Percentiles rank a stretch among this genome's conserved stretches.
Evolutionary conservation across 1,140 invertebrate genomes (phyloP).

Genomic region (Halictus rubicundus): DNA sequence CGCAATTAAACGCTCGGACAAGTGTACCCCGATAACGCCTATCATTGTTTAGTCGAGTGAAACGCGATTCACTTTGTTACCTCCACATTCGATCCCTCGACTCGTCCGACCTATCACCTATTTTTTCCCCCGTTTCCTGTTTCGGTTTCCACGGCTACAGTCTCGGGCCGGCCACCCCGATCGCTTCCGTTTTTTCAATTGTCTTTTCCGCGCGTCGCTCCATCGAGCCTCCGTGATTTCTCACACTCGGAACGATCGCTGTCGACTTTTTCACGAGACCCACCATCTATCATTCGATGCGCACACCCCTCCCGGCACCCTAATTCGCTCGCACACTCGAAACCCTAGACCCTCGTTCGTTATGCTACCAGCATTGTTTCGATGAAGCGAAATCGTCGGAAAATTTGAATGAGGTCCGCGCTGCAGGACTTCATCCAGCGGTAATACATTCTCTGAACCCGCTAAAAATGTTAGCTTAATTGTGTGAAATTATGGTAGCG

Average conservation of each 20-base stretch:
- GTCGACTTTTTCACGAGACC: neutral
- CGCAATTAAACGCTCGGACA: slow-evolving; percentile 3
- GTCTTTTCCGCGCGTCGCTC: neutral
- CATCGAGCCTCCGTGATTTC: neutral
- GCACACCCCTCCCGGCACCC: neutral
- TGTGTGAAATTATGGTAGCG: no score
- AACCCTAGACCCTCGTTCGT: neutral
- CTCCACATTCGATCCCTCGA: no score
- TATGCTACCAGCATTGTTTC: neutral
- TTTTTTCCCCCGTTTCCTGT: neutral
- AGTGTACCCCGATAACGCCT: neutral
- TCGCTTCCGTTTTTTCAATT: neutral
- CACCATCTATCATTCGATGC: slow-evolving; percentile 20
- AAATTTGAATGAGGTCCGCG: neutral
- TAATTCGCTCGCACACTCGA: neutral
- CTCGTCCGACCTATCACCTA: neutral
- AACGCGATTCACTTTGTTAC: no score
- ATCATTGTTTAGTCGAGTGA: no score
- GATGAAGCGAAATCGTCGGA: neutral
- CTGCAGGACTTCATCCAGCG: no score
- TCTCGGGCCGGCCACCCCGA: neutral
- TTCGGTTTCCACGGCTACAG: no score
- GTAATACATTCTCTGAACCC: no score
- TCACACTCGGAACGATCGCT: neutral
- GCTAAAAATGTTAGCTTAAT: no score